Conservation (phyloP, 2,797 vertebrate species). For the Echiichthys vipera region DNA sequence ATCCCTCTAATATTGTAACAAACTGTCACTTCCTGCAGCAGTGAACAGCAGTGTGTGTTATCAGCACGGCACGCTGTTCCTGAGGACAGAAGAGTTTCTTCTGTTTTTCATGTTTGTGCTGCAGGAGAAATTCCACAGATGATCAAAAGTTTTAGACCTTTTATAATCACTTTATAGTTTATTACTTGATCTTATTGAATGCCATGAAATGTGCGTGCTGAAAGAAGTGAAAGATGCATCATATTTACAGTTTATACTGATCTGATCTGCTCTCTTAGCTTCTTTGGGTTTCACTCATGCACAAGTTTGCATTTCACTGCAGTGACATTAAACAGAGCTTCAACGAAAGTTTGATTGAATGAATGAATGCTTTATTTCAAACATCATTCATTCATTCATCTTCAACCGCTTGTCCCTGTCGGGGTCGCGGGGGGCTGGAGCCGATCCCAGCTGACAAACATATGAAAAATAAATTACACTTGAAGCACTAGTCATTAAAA, state of each 20-base stretch:
- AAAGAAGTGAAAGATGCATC: background rate
- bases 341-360: background rate
- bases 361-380: too few relatives aligned
- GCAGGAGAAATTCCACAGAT: background rate
- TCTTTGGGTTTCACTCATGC: background rate
- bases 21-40: background rate
- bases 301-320: background rate
- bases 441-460: too few relatives aligned
- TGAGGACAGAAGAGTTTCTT: conserved; percentile 20
- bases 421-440: too few relatives aligned
- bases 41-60: background rate
- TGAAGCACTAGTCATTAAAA: too few relatives aligned
- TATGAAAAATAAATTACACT: too few relatives aligned
- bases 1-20: conserved; percentile 2
- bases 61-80: conserved; percentile 5
- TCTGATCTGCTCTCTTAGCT: background rate
- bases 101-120: background rate
- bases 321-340: background rate
- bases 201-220: background rate
- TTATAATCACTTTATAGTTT: background rate
- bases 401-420: too few relatives aligned
- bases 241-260: background rate
- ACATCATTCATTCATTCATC: too few relatives aligned
- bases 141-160: background rate
- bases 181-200: background rate